Percentiles rank a stretch among this genome's conserved stretches.
Conservation (phyloP, 2,113 vertebrate species). For the Climacteris rufus region DNA sequence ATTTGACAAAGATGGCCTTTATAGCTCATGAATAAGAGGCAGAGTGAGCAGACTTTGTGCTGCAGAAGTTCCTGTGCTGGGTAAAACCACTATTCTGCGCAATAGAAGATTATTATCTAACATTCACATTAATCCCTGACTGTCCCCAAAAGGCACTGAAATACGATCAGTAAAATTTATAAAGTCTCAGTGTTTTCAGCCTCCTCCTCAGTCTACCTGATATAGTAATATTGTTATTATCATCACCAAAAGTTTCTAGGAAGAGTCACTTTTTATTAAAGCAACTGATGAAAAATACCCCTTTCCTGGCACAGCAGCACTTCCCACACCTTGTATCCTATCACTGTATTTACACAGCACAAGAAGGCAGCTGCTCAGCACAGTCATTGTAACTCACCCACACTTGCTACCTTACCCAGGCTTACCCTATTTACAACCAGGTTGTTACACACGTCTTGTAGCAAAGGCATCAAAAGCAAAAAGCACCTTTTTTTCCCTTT, state of each 20-base stretch:
- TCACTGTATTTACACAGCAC: background rate
- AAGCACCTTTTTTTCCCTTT: background rate
- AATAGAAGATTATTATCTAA: background rate
- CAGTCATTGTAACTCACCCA: background rate
- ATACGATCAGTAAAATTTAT: background rate
- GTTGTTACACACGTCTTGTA: background rate
- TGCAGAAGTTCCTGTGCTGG: background rate
- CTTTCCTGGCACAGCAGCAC: background rate
- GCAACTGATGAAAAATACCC: background rate
- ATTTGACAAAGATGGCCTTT: background rate
- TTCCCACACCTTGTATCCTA: background rate
- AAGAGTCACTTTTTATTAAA: background rate
- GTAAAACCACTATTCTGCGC: background rate
- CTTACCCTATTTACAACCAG: background rate
- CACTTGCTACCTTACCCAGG: background rate
- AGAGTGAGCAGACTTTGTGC: background rate
- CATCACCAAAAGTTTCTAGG: background rate
- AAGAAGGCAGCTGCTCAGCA: background rate
- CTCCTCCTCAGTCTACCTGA: background rate
- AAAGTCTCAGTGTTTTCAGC: background rate
- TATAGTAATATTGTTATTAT: background rate
- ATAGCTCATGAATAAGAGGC: background rate
- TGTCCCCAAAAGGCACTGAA: background rate
- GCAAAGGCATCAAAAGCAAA: background rate
- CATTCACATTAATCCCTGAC: background rate